Base-by-base conservation (phyloP, 2,797 vertebrate genomes). In the Tokudaia tokunoshimensis region DNA sequence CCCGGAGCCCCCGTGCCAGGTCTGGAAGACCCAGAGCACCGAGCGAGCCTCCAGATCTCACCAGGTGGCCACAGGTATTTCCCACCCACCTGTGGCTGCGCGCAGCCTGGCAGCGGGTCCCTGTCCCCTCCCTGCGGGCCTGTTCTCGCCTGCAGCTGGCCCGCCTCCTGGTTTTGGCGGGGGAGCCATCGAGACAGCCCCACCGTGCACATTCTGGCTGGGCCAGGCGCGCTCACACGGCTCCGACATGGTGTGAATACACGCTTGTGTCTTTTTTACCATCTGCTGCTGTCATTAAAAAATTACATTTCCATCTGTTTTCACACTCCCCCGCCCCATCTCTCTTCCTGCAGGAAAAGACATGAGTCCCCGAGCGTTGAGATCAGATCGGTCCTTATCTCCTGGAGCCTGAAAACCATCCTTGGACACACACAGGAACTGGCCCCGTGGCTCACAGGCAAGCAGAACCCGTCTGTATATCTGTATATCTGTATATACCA, bases 201-300 rank as follows among this genome's bases (percentile, higher is more conserved):
- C 19, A 3, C 72, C 1, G 6, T 82, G 81, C 94, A 70, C 76
- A 24, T 93, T n/a, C 26, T 24, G 3, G 93, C 84, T 59, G 93
- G 76, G 41, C 96, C 57, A 52, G 97, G 91, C 17, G 89, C 97
- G 97, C 82, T n/a, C 84, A 84, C 96, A 87, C 41, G 84, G 96
- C 98, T 98, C 98, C 96, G 50, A 97, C 98, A 90, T 24, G 76
- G 97, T 98, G 98, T 81, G 82, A 97, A 98, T 97, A 98, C 98
- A 96, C 98, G 97, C 82, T 97, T 94, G 96, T 98, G 98, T 98
- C 98, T 98, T 98, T 97, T 97, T 98, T 98, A 97, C 98, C 99
- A 98, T 99, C 99, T 99, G 98, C 98, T 98, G 98, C 98, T 98
- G 98, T 98, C 98, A 98, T 98, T 98, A 98, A 98, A 98, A 98